These are phyloP conservation scores for Nesoenas mayeri DNA, from an alignment of 2,113 vertebrate species.

Conservation along the genomic window DNA sequence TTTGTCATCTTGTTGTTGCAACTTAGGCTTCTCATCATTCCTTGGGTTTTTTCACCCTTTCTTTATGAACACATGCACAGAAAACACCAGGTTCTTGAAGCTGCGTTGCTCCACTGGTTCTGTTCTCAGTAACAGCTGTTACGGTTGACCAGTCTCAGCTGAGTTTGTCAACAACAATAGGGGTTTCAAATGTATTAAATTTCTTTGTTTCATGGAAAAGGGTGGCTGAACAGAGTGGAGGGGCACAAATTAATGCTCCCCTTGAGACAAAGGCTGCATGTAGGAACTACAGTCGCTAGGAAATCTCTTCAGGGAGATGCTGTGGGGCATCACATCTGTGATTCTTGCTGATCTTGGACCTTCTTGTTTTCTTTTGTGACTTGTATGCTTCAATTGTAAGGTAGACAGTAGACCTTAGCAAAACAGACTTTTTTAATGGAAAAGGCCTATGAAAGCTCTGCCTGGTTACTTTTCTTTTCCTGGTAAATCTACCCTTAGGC, in stretches of 20 bases:
- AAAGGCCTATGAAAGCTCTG: neutral
- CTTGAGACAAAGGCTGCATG: neutral
- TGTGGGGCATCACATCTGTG: neutral
- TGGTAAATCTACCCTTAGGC: neutral
- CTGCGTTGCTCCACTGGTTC: neutral
- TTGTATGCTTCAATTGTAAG: neutral
- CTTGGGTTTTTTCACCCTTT: neutral
- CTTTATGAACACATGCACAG: neutral
- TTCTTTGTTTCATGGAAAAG: neutral
- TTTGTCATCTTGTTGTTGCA: neutral
- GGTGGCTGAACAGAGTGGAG: neutral
- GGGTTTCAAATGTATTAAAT: slow-evolving; percentile 11
- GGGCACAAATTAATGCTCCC: neutral
- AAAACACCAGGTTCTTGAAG: neutral
- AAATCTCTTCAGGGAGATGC: neutral
- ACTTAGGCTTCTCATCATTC: neutral
- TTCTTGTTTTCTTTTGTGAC: neutral
- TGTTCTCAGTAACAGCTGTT: neutral
- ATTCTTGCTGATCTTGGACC: neutral
- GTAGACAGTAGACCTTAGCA: neutral
- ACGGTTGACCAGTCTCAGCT: neutral
- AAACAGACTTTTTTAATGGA: neutral
- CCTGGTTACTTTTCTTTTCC: neutral
- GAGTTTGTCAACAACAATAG: slow-evolving; percentile 24
- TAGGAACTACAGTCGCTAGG: neutral